Conservation (phyloP, 2,888 invertebrate genomes). For the Cryptophagus acutangulus region DNA sequence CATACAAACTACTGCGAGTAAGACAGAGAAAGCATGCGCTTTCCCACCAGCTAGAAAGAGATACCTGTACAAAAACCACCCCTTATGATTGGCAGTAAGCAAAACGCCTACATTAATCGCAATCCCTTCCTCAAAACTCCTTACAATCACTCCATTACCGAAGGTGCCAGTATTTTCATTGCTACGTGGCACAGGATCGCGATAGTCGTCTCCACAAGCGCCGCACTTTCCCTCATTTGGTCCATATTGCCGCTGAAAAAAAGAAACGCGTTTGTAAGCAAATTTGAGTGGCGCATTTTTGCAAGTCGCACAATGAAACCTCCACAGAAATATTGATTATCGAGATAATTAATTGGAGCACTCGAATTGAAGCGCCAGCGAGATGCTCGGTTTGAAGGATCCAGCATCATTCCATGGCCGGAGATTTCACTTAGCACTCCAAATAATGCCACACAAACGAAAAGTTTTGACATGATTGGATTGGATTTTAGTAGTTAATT, state of each 20-base stretch:
- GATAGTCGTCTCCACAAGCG: conserved; percentile 44
- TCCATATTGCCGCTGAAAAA: conserved; percentile 12
- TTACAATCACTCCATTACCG: conserved; percentile 46
- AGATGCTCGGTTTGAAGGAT: conserved; percentile 51
- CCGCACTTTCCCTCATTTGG: conserved; percentile 41
- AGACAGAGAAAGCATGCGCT: no score
- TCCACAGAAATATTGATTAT: conserved; percentile 52
- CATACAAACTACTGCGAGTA: neutral
- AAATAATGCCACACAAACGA: no score
- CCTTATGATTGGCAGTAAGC: conserved; percentile 46
- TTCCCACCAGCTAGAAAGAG: no score
- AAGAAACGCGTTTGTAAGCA: no score
- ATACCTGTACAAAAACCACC: conserved; percentile 38
- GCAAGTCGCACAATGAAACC: conserved; percentile 43
- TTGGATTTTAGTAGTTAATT: no score
- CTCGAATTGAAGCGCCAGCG: conserved; percentile 50
- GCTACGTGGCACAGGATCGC: conserved; percentile 39
- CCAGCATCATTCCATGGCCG: conserved; percentile 52
- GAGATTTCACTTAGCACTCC: conserved; percentile 22
- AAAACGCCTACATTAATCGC: conserved; percentile 37
- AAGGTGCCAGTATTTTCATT: conserved; percentile 48
- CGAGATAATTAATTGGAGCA: conserved; percentile 50
- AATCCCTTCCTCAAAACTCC: conserved; percentile 38
- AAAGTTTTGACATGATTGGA: no score
- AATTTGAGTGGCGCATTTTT: neutral